Base-by-base conservation (phyloP, 1,140 invertebrate species). In the Drosophila micromelanica region DNA sequence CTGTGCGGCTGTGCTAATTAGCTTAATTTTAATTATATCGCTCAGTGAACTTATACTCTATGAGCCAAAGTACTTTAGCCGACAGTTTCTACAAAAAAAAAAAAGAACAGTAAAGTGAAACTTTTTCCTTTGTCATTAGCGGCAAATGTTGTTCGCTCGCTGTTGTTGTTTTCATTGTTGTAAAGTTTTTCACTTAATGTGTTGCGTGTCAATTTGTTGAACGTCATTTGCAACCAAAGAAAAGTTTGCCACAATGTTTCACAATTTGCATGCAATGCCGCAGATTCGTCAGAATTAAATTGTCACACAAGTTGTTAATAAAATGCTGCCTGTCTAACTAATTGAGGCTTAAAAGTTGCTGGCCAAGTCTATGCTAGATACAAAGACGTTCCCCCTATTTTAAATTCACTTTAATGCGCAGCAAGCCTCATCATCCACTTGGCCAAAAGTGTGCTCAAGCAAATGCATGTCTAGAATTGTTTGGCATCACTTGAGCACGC, bases 401-500 rank as follows among this genome's bases (percentile, higher is more conserved):
- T n/a, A 15, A 15, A 32, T 57, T 32, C 13, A 56, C 9, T 40
- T 32, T 9, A 57, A 43, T 27, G 3, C 6, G n/a, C 1, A 2
- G 30, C 32, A 9, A 13, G 8, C 27, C n/a, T 11, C 30, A 30
- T 20, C 52, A 23, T 9, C 32, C 52, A 12, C 35, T n/a, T 8
- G 45, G 7, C 20, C 12, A 46, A 46, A 69, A 69, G 55, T 63
- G 62, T 70, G 27, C 54, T 70, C 59, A 60, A 55, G 32, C 54
- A 59, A 42, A 43, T 64, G 48, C 13, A 5, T 11, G 20, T 23
- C 27, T 37, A 6, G 12, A 32, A 38, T 45, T 15, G 13, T 17
- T 45, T 17, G 17, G 30, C n/a, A 40, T 38, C 69, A 84, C 80
- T 82, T 82, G 61, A 79, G 80, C 80, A 82, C 80, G 80, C 80